Percentiles rank a stretch among this genome's conserved stretches.
Conservation (phyloP, 1,140 invertebrate species). For the Pseudomyrmex sp. region DNA sequence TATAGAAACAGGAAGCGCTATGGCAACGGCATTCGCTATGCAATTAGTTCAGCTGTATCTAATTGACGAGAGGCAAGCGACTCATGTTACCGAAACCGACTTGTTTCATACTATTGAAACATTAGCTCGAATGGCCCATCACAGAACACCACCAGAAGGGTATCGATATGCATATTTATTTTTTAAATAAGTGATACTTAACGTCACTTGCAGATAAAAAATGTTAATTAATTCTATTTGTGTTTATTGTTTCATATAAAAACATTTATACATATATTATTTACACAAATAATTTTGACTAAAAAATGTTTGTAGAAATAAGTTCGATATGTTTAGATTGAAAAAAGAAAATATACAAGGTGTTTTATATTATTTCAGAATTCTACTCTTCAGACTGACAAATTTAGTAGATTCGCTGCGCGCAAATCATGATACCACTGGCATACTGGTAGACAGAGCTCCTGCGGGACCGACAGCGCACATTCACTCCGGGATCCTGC, state of each 20-base stretch:
- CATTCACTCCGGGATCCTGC: constrained; percentile 96
- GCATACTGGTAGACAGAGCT: constrained; percentile 89
- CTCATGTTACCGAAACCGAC: constrained; percentile 93
- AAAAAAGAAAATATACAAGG: too few relatives aligned
- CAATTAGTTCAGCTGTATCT: constrained; percentile 95
- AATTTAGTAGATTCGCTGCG: constrained; percentile 91
- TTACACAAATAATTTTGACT: too few relatives aligned
- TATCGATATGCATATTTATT: constrained; percentile 66
- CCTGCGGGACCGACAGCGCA: constrained; percentile 93
- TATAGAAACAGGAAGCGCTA: constrained; percentile 95
- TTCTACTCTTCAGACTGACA: constrained; percentile 86
- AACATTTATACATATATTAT: too few relatives aligned
- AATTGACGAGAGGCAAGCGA: constrained; percentile 93
- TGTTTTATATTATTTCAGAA: constrained; percentile 67
- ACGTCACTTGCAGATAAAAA: too few relatives aligned
- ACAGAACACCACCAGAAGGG: constrained; percentile 93
- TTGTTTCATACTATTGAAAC: constrained; percentile 94
- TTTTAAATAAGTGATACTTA: neutral
- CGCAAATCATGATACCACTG: constrained; percentile 88
- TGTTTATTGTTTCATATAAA: too few relatives aligned
- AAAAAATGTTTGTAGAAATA: neutral
- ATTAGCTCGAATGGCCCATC: constrained; percentile 90
- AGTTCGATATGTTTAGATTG: neutral
- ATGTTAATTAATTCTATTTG: too few relatives aligned
- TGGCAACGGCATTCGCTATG: constrained; percentile 95